These are phyloP conservation scores for Anarsia innoxiella DNA, from an alignment of 2,888 invertebrate species.

Conservation along the genomic window DNA sequence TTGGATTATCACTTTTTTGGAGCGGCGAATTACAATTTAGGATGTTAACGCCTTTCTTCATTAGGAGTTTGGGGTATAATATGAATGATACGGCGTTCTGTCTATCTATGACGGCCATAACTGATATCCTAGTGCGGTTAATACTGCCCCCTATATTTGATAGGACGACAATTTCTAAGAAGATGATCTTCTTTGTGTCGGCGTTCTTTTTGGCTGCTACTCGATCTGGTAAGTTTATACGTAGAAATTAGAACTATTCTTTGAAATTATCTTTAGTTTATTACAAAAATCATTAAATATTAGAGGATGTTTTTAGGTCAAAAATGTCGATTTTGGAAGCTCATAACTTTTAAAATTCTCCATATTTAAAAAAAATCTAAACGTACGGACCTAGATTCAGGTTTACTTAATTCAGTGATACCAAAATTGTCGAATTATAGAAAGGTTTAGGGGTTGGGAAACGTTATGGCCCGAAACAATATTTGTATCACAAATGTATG, in stretches of 20 bases:
- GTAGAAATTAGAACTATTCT: too few species aligned
- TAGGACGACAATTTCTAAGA: conserved; percentile 78
- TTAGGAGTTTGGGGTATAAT: conserved; percentile 76
- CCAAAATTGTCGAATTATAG: too few species aligned
- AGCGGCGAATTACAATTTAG: conserved; percentile 85
- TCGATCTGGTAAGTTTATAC: conserved; percentile 84
- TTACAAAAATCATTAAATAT: not conserved
- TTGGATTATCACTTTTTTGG: conserved; percentile 83
- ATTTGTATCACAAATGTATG: too few species aligned
- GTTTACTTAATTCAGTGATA: too few species aligned
- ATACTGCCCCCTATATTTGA: conserved; percentile 85
- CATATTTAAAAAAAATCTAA: too few species aligned
- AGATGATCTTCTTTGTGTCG: conserved; percentile 82
- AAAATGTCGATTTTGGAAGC: too few species aligned
- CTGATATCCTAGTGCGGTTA: conserved; percentile 83
- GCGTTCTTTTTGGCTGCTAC: conserved; percentile 82
- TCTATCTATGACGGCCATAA: conserved; percentile 82
- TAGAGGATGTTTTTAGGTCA: too few species aligned
- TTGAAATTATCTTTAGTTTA: not conserved
- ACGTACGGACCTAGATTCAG: too few species aligned
- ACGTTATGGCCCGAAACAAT: too few species aligned
- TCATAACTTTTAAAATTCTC: too few species aligned
- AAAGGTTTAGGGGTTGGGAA: too few species aligned
- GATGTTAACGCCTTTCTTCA: conserved; percentile 82
- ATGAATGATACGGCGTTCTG: conserved; percentile 83